Evolutionary conservation across 2,888 invertebrate species (phyloP), one percentile per base, ranked within the genome.

Genomic region (Drosophila paranaensis): DNA sequence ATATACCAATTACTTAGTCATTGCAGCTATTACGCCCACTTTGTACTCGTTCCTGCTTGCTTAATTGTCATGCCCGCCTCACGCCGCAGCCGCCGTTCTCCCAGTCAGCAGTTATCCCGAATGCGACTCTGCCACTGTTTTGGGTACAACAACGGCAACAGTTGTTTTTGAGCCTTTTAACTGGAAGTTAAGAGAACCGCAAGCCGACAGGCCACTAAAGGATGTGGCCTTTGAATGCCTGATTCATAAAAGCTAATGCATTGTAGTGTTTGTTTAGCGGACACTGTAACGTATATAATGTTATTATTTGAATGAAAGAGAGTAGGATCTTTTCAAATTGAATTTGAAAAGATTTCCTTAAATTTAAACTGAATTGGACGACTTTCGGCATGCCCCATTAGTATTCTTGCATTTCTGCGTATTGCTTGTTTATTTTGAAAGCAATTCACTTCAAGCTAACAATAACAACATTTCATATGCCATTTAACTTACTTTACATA

Each of bases 1-100:
- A 70, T 70, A 60, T 63, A 76, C 57, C 89, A 89, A 84, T 84
- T 89, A 84, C 82, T 79, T 81, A 76, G 87, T 78, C 88, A 67
- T 70, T 89, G 71, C 64, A 62, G 79, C 79, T 68, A 79, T 79
- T 79, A 79, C 48, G 48, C 70, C 51, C 71, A 42, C 53, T 69
- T 64, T 62, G 50, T 51, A 42, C 50, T 53, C 57, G 51, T 37
- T 50, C 20, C 50, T 54, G 74, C 53, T 55, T 58, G 67, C 61
- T 45, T 77, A 77, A 77, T 77, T 77, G 77, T 61, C 81, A 56
- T 58, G 71, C 48, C 53, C 58, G 33, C 63, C 65, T 70, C 1
- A 20, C 20, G 20, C 20, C 20, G 20, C 20, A 20, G 20, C 20
- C 20, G 20, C 20, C 20, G 20, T 20, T 20, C 20, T 1, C 20